Evolutionary conservation across 2,797 vertebrate genomes (phyloP), one percentile per base, ranked within the genome.

Genomic region (Smutsia temminckii): DNA sequence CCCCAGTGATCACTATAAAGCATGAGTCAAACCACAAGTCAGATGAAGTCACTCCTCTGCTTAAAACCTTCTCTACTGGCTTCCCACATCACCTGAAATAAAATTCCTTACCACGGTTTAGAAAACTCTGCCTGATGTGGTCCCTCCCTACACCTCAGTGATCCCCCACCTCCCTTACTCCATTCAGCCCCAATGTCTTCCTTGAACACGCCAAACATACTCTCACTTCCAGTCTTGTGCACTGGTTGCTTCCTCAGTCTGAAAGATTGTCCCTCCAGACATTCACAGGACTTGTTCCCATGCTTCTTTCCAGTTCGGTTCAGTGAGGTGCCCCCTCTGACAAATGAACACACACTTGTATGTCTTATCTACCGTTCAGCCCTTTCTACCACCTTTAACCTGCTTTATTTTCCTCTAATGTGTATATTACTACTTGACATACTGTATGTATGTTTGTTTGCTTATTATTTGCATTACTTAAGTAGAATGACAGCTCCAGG

Each of bases 391-490:
- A 25, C 21, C 6, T 86, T 74, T 49, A 11, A 74, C 61, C 23
- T 8, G 23, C 27, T 85, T 88, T 86, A 66, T 40, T 77, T 83
- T 72, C 72, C 49, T 32, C 25, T 74, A 66, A 29, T 0, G 1
- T 78, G 63, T 17, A 51, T 46, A 68, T 55, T 32, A 51, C 42
- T 63, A 21, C 23, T 61, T 69, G 64, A 64, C 49, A 89, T 83
- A 83, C 18, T 42, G 1, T 27, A 71, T 57, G 3, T 68, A 46
- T 69, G 16, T 53, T 32, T 59, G 32, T 53, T 72, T 79, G 17
- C 88, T 89, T 84, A 68, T 84, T 81, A 64, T 75, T 69, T 77
- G 21, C 3, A 88, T 51, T 92, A 72, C 10, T 23, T 93, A 83
- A 80, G 49, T 84, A 87, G n/a, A 95, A 90, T 57, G n/a, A 46